Evolutionary conservation across 2,113 vertebrate species (phyloP).

Genomic region (Rostratula benghalensis): DNA sequence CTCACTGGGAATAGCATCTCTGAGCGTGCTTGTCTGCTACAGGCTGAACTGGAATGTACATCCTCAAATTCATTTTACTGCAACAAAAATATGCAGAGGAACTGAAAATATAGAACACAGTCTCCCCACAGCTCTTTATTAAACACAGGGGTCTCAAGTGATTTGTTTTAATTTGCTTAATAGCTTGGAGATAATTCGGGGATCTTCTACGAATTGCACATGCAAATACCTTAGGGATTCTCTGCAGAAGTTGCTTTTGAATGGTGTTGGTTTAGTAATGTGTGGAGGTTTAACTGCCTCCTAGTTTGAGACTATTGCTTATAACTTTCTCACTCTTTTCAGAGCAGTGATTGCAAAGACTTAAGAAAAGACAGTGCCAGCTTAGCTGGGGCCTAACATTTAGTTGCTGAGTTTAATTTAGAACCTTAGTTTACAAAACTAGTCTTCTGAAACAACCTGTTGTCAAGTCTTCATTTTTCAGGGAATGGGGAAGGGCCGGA

Average conservation of each 20-base stretch:
- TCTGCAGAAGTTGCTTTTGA: background rate
- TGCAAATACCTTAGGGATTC: background rate
- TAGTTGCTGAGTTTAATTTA: background rate
- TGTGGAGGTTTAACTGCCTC: background rate
- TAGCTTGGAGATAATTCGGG: conserved; percentile 12
- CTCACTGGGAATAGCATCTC: background rate
- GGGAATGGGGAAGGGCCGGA: background rate
- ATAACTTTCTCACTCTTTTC: background rate
- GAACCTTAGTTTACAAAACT: background rate
- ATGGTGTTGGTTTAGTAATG: background rate
- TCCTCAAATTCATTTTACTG: background rate
- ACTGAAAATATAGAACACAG: background rate
- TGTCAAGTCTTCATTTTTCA: background rate
- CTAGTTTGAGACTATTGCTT: background rate
- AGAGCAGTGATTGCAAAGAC: background rate
- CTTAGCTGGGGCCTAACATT: background rate
- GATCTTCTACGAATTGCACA: background rate
- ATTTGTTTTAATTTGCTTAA: conserved; percentile 13
- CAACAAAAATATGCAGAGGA: background rate
- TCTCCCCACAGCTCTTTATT: conserved; percentile 3
- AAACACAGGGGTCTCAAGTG: background rate
- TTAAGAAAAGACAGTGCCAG: background rate
- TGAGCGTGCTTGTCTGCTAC: background rate
- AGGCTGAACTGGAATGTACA: background rate
- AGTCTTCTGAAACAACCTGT: background rate